Base-by-base conservation (phyloP, 2,888 invertebrate species). In the Patella pellucida region DNA sequence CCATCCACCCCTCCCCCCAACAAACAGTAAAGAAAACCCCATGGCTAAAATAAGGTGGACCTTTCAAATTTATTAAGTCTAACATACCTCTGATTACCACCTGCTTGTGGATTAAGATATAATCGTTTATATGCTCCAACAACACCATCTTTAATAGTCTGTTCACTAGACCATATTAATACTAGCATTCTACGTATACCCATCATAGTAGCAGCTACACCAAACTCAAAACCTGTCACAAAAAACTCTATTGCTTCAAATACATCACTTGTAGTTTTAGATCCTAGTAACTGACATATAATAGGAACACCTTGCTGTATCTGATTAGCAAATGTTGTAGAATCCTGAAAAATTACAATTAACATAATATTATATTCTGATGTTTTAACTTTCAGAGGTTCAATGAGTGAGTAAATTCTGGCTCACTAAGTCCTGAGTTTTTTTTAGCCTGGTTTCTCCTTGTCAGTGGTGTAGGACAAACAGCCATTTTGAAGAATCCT, bases 241-340 rank as follows among this genome's bases (percentile, higher is more conserved):
- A 98, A 95, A 89, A 97, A 96, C 77, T 96, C 94, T 50, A 98
- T 95, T 0, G 97, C 95, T 90, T 97, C 98, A 74, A 95, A 93
- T 16, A 96, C 95, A 89, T 97, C 97, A 0, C 95, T 93, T 5
- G 94, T 93, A 79, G 88, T 91, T 77, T 91, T 90, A 3, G 92
- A 92, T 31, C 89, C 87, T 15, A 97, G 92, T 86, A 97, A 91
- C 27, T 94, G 93, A 82, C 94, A 94, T 77, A 96, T 94, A n/a
- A 94, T 91, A 0, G 93, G 93, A 75, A 95, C 91, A 11, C 93
- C 92, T 19, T 89, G 87, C 79, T 93, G 92, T 19, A 94, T 88
- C 73, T 92, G 91, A 23, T 88, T 87, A 2, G 92, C 91, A 87
- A 94, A 94, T 52, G 89, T 89, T 51, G 92, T 85, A 74, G 92